Evolutionary conservation across 2,113 vertebrate genomes (phyloP).

Genomic region (Pangasianodon hypophthalmus): DNA sequence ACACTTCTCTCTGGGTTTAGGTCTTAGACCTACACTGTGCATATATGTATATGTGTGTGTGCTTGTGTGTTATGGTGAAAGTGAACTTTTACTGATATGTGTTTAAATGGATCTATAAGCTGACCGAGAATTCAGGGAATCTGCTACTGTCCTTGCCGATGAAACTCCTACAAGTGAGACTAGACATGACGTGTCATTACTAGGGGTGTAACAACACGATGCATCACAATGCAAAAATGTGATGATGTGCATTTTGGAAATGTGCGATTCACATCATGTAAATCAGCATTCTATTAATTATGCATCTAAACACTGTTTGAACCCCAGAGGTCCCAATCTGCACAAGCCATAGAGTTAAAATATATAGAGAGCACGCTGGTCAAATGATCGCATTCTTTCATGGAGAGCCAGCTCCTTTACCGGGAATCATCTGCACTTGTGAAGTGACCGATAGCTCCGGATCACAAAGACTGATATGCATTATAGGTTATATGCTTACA

Average conservation of each 20-base stretch:
- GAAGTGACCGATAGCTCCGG: not conserved
- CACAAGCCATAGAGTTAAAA: not conserved
- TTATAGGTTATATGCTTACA: not conserved
- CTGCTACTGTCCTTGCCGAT: not conserved
- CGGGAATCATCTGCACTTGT: not conserved
- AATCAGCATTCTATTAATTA: not conserved
- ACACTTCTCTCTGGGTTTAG: conserved; percentile 2
- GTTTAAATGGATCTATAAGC: not conserved
- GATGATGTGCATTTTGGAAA: not conserved
- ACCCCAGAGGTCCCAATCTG: no score
- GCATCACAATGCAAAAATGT: not conserved
- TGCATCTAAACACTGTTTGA: no score
- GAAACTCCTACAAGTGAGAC: not conserved
- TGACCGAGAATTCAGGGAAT: not conserved
- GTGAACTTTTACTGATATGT: not conserved
- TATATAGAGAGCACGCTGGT: not conserved
- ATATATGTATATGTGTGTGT: not conserved
- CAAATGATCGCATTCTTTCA: not conserved
- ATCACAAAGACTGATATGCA: not conserved
- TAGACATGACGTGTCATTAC: not conserved
- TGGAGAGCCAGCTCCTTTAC: not conserved
- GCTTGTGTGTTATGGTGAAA: not conserved
- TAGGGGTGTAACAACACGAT: not conserved
- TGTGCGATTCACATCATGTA: not conserved
- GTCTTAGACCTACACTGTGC: not conserved